Evolutionary conservation across 2,797 vertebrate genomes (phyloP), one percentile per base, ranked within the genome.

Genomic region (Knipowitschia caucasica): DNA sequence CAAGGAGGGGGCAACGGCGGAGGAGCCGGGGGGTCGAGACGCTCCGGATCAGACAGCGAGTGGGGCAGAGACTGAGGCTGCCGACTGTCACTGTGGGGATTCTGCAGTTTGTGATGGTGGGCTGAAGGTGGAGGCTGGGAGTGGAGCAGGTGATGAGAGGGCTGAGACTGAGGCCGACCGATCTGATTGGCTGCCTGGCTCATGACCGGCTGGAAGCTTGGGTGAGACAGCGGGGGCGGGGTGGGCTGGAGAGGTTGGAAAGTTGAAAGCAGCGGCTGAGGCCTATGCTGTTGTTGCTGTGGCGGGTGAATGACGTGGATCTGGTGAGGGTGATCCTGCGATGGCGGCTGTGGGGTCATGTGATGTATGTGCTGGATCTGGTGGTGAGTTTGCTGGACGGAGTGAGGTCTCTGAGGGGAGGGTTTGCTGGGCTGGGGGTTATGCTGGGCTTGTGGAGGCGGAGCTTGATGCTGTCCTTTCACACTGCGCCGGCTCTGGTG

Each of bases 291-390:
- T 2, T 88, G 85, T 56, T 86, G 86, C 66, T 88, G 89, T 1
- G 88, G 83, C 51, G 87, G 86, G 59, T 91, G 89, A 66, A 89
- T 89, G 24, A 89, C 86, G 4, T 90, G 89, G 24, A 90, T 89
- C 64, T 87, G 85, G 62, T 84, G 86, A 53, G 84, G 79, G 67
- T 67, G 79, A 54, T 85, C 82, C 51, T 86, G 77, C 0, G 80
- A 84, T 21, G 62, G 83, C 0, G 84, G 80, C 56, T 87, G 83
- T 7, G 83, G 88, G 44, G 78, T 84, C 52, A 87, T 82, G 40
- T 91, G 89, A 62, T 83, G 88, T 47, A 89, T 87, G 46, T 89
- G 89, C 46, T 86, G 89, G 49, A 87, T 84, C 58, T 89, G 82
- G 67, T 80, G 81, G 66, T 77, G 84, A 20, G 81, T 87, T 59